Evolutionary conservation across 2,797 vertebrate species (phyloP).

Genomic region (Holocentrus rufus): DNA sequence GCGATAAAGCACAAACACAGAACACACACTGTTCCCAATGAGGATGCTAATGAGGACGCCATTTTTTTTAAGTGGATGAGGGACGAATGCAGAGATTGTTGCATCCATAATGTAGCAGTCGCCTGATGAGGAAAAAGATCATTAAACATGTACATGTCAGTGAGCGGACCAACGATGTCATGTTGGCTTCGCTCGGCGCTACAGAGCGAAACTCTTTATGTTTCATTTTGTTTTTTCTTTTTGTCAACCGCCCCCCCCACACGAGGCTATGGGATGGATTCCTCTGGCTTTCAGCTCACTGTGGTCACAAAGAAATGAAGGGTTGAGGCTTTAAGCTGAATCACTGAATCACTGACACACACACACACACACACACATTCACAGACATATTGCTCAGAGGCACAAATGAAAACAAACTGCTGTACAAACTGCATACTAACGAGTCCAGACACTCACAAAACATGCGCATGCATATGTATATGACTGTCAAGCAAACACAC

Average conservation of each 20-base stretch:
- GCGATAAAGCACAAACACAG: no score
- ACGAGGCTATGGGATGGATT: conserved; percentile 3
- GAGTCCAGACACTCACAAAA: not conserved
- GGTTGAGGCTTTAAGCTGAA: conserved; percentile 4
- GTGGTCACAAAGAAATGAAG: conserved; percentile 24
- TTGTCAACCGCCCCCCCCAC: not conserved
- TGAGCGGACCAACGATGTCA: conserved; percentile 1
- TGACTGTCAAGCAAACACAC: not conserved
- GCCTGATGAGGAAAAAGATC: not conserved
- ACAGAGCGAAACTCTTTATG: not conserved
- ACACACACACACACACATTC: conserved; percentile 10
- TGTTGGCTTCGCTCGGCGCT: not conserved
- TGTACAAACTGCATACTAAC: conserved; percentile 4
- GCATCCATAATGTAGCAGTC: not conserved
- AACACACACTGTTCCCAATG: not conserved
- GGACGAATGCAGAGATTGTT: conserved; percentile 14
- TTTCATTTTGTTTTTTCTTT: not conserved
- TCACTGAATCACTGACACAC: not conserved
- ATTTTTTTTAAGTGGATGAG: conserved; percentile 19
- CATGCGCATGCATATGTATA: not conserved
- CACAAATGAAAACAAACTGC: not conserved
- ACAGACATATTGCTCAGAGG: conserved; percentile 1
- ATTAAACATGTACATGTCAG: conserved; percentile 1
- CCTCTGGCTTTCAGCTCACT: conserved; percentile 26
- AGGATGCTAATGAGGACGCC: conserved; percentile 20